Conservation (phyloP, 1,140 invertebrate genomes). For the Marisa cornuarietis region DNA sequence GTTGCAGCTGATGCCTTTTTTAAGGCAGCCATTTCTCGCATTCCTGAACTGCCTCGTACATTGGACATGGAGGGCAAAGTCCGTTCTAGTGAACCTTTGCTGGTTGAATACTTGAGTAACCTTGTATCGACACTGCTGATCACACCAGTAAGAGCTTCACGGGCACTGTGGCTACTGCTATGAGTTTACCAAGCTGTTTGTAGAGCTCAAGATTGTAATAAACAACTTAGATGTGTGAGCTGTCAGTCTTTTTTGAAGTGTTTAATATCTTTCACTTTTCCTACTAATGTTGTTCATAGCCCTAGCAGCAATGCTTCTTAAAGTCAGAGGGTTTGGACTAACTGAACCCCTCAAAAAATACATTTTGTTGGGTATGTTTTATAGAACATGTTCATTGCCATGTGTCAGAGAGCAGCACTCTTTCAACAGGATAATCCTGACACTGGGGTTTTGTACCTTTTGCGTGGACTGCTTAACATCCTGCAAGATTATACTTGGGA, state of each 20-base stretch:
- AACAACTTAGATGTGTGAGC: too few species aligned
- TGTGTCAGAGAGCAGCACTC: neutral
- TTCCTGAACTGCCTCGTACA: slow-evolving; percentile 81
- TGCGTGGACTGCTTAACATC: slow-evolving; percentile 79
- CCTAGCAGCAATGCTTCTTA: too few species aligned
- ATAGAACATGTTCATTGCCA: neutral
- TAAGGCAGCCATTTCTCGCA: slow-evolving; percentile 83
- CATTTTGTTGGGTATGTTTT: neutral
- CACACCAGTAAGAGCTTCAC: slow-evolving; percentile 77
- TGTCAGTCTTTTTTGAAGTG: too few species aligned
- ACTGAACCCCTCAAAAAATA: too few species aligned
- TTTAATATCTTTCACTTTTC: too few species aligned
- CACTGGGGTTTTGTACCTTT: slow-evolving; percentile 78
- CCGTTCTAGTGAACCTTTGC: slow-evolving; percentile 77
- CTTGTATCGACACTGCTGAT: slow-evolving; percentile 86
- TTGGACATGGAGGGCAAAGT: slow-evolving; percentile 81
- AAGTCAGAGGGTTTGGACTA: too few species aligned
- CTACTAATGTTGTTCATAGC: too few species aligned
- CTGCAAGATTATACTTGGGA: slow-evolving; percentile 78
- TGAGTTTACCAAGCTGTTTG: too few species aligned
- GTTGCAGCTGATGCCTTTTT: slow-evolving; percentile 89
- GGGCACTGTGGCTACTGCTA: too few species aligned
- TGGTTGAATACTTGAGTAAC: slow-evolving; percentile 75
- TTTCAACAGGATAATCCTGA: slow-evolving; percentile 81
- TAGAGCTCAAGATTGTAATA: too few species aligned